Percentiles rank a stretch among this genome's conserved stretches.
Evolutionary conservation across 2,113 vertebrate species (phyloP).

Genomic region (Ascaphus truei): DNA sequence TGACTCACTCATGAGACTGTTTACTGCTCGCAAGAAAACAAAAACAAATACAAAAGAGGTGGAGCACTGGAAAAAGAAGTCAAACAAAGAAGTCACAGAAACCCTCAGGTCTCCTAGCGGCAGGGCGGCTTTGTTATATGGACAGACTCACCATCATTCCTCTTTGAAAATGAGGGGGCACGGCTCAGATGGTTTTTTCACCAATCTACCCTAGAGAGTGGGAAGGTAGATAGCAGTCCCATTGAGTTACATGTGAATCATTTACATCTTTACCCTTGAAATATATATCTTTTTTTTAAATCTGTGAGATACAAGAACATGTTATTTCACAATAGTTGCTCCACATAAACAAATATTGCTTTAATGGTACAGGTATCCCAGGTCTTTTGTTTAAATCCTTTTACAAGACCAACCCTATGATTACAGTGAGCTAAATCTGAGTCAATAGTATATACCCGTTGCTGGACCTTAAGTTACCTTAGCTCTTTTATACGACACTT

Average conservation of each 20-base stretch:
- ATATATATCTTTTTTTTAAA: no score
- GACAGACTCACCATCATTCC: conserved; percentile 11
- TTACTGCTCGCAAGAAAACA: conserved; percentile 19
- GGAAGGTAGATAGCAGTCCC: conserved; percentile 3
- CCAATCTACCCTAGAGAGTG: conserved; percentile 11
- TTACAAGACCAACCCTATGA: no score
- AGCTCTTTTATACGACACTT: no score
- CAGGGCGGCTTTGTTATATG: conserved; percentile 20
- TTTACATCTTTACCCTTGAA: not conserved
- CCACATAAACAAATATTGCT: no score
- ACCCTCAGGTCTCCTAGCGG: conserved; percentile 2
- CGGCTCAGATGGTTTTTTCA: not conserved
- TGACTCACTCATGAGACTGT: conserved; percentile 7
- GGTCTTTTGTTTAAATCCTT: no score
- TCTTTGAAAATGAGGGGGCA: conserved; percentile 10
- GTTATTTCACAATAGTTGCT: no score
- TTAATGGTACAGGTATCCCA: no score
- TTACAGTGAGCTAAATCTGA: no score
- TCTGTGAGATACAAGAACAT: no score
- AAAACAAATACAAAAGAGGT: conserved; percentile 28
- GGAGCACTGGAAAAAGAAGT: not conserved
- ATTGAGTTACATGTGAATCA: not conserved
- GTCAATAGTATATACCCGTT: no score
- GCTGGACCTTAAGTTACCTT: no score
- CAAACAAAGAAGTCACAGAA: conserved; percentile 13